Base-by-base conservation (phyloP, 2,113 vertebrate genomes). In the Callionymus lyra region DNA sequence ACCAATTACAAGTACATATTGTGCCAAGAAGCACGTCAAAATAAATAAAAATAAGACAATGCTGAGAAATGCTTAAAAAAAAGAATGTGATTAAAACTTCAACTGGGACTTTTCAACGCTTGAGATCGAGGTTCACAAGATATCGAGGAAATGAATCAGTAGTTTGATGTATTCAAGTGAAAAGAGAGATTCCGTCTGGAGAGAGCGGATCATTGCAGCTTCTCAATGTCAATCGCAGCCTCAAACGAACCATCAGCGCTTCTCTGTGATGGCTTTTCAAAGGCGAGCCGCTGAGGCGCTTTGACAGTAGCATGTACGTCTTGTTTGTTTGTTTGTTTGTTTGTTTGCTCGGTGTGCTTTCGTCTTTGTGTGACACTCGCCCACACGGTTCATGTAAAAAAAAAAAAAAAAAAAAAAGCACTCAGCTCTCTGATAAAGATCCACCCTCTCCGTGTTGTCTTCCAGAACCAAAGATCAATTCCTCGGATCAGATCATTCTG, bases 401-500 rank as follows among this genome's bases (percentile, higher is more conserved):
- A 60, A 65, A 32, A 47, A 27, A 70, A 53, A 47, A 44, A 49
- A 52, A 37, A 50, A 42, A 41, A 33, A 37, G 42, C 15, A 21
- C 15, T 58, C 47, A 77, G 37, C 56, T 53, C 16, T 68, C 68
- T 69, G 68, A 79, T 68, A 62, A 73, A 64, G 45, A 50, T 50
- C 68, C 53, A 75, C 59, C 71, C 31, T 80, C 44, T 79, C 55
- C 84, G 54, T 27, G 21, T 27, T 27, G 4, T 76, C 49, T 92
- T 93, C 68, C 90, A 98, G 94, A 95, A 85, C 94, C 94, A 61
- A 85, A 84, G 71, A 98, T 98, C 81, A 85, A 87, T 45, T 83
- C 89, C 72, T 91, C 89, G 3, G 89, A 90, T 72, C 89, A 94
- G 49, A 82, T 86, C 72, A 79, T 77, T 72, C 77, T 97, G 61